These are phyloP conservation scores for Ernsta delagoae DNA, from an alignment of 2,888 invertebrate genomes.

Conservation along the genomic window DNA sequence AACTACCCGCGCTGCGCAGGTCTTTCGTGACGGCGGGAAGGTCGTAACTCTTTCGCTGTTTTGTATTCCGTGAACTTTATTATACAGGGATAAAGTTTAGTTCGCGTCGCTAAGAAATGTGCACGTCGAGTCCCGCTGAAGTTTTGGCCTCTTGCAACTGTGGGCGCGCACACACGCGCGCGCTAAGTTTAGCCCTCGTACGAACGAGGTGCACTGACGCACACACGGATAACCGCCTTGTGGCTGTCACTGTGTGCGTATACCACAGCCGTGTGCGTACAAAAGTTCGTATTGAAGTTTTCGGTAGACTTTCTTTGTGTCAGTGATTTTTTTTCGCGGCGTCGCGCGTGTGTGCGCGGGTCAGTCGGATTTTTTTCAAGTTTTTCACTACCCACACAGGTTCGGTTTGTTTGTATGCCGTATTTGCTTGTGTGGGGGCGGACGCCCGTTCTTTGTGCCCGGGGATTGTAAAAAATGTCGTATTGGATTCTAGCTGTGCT, in stretches of 20 bases:
- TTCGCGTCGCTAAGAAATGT: conserved; percentile 30
- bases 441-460: conserved; percentile 80
- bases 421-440: conserved; percentile 63
- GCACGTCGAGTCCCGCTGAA: conserved; percentile 54
- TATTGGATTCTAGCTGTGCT: conserved; percentile 83
- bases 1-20: conserved; percentile 82
- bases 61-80: conserved; percentile 43
- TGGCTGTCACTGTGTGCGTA: conserved; percentile 52
- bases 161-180: conserved; percentile 64
- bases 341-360: conserved; percentile 70
- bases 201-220: conserved; percentile 68
- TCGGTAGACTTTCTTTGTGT: conserved; percentile 84
- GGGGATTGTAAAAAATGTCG: conserved; percentile 84
- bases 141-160: conserved; percentile 78
- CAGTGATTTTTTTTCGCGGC: conserved; percentile 82
- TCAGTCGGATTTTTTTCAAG: conserved; percentile 82
- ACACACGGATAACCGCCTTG: conserved; percentile 66
- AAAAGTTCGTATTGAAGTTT: conserved; percentile 83
- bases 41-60: conserved; percentile 44
- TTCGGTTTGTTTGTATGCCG: conserved; percentile 58
- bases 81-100: conserved; percentile 15
- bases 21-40: conserved; percentile 44
- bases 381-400: conserved; percentile 71
- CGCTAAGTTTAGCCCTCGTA: conserved; percentile 78
- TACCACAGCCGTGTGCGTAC: conserved; percentile 56